Conservation (phyloP, 1,140 invertebrate genomes). For the Drosophila nigromelanica region DNA sequence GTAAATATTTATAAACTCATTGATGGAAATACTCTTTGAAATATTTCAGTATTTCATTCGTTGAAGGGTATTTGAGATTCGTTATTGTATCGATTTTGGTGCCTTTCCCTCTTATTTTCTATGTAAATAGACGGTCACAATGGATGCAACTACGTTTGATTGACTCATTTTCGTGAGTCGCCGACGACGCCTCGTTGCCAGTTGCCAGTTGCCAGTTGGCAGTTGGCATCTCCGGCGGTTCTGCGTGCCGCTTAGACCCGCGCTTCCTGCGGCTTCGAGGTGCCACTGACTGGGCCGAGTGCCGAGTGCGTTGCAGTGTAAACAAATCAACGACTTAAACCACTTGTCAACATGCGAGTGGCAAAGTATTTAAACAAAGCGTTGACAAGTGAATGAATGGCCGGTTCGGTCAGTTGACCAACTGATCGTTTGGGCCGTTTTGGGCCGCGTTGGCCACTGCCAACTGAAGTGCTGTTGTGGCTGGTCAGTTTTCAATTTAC, state of each 20-base stretch:
- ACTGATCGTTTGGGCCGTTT: slow-evolving; percentile 27
- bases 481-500: slow-evolving; percentile 80
- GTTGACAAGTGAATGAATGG: slow-evolving; percentile 80
- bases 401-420: slow-evolving; percentile 38
- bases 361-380: slow-evolving; percentile 81
- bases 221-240: background rate
- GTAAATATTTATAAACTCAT: too few relatives aligned
- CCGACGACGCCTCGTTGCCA: slow-evolving; percentile 15
- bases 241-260: background rate
- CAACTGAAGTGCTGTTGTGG: slow-evolving; percentile 74
- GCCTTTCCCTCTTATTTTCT: slow-evolving; percentile 23
- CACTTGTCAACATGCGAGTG: slow-evolving; percentile 80
- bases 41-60: background rate
- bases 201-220: background rate
- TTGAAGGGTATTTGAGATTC: slow-evolving; percentile 12
- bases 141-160: slow-evolving; percentile 65
- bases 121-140: slow-evolving; percentile 60
- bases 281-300: slow-evolving; percentile 33
- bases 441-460: slow-evolving; percentile 34
- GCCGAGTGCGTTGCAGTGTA: slow-evolving; percentile 52
- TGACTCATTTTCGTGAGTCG: slow-evolving; percentile 75
- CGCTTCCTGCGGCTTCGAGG: too few relatives aligned
- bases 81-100: background rate
- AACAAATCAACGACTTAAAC: slow-evolving; percentile 82
- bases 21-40: too few relatives aligned